A percentile compares a stretch with the other conserved stretches of the same genome.
Conservation (phyloP, 2,113 vertebrate species). For the Protobothrops mucrosquamatus region DNA sequence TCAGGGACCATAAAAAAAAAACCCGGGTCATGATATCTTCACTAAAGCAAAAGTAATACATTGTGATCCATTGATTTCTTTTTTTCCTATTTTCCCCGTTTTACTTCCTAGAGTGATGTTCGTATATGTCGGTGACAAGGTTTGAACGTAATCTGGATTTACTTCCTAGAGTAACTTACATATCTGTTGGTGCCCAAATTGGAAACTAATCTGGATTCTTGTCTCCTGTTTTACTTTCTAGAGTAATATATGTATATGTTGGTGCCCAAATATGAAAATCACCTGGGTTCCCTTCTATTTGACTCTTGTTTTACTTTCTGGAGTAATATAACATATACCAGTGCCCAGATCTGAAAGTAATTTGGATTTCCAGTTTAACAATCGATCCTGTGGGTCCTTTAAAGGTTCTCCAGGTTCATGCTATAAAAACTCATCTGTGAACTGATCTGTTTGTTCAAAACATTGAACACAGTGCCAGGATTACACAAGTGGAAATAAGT, state of each 20-base stretch:
- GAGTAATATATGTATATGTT: not conserved
- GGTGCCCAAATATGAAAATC: not conserved
- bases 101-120: not conserved
- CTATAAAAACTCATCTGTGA: not conserved
- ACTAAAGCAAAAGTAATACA: too few relatives aligned
- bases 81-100: not conserved
- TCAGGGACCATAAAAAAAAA: not conserved
- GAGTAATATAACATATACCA: not conserved
- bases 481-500: not conserved
- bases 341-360: not conserved
- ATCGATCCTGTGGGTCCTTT: not conserved
- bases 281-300: too few relatives aligned
- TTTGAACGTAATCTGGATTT: not conserved
- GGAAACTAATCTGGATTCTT: too few relatives aligned
- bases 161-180: too few relatives aligned
- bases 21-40: not conserved
- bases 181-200: too few relatives aligned
- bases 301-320: too few relatives aligned
- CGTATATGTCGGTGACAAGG: not conserved
- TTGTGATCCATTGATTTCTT: too few relatives aligned
- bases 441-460: not conserved
- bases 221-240: too few relatives aligned
- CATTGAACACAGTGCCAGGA: not conserved
- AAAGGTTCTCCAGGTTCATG: too few relatives aligned
- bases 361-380: not conserved